A percentile compares a stretch with the other conserved stretches of the same genome.
phyloP scores from a whole-genome alignment of 2,888 invertebrate genomes.

The Imbricaverruca yamaguchii region DNA sequence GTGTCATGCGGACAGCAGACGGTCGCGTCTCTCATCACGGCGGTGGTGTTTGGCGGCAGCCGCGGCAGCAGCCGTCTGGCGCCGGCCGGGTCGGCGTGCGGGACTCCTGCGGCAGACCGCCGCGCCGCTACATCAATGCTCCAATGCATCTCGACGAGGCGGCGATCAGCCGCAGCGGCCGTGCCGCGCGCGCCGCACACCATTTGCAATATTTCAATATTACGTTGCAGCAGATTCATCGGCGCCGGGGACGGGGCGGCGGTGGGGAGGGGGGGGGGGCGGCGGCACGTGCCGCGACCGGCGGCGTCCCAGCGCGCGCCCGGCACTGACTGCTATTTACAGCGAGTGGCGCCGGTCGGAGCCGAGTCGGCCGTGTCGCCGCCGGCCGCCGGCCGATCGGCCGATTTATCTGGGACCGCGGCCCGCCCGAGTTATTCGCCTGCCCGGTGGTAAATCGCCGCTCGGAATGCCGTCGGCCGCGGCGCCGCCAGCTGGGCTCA shows the following conservation, averaged over 20 bases:
- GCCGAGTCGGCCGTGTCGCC: too few relatives aligned
- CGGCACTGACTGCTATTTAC: not conserved
- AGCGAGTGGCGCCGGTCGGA: too few relatives aligned
- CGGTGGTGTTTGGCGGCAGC: not conserved
- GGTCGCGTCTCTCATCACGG: not conserved
- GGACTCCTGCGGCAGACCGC: not conserved
- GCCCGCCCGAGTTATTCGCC: too few relatives aligned
- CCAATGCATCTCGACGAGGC: not conserved
- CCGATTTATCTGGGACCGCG: too few relatives aligned
- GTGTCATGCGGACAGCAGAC: not conserved
- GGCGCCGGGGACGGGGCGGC: not conserved
- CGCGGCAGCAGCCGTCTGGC: not conserved
- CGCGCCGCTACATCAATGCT: not conserved
- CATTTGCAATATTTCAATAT: conserved; percentile 13
- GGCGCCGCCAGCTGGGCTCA: too few relatives aligned
- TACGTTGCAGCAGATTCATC: not conserved
- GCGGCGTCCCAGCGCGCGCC: not conserved
- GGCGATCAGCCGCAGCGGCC: not conserved
- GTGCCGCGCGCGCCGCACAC: not conserved
- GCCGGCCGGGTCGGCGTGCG: not conserved
- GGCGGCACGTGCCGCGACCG: not conserved
- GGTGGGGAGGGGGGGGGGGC: not conserved
- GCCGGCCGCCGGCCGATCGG: too few relatives aligned
- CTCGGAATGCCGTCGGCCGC: too few relatives aligned
- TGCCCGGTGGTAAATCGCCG: too few relatives aligned